Evolutionary conservation across 2,888 invertebrate species (phyloP), one percentile per base, ranked within the genome.

Genomic region (Smittia aterrima): DNA sequence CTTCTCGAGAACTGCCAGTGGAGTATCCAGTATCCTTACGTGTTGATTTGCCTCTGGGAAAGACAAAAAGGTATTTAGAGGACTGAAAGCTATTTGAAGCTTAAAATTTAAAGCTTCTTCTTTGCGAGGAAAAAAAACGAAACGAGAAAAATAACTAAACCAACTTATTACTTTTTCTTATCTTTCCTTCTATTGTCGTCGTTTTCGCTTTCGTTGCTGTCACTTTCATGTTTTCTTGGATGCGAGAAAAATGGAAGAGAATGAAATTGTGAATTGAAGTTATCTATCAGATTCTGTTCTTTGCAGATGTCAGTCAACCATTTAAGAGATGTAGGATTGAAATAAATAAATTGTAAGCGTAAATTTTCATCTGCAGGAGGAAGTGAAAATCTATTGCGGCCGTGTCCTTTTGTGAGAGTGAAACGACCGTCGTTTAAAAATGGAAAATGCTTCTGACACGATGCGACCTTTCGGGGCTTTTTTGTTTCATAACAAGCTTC

Each of bases 21-120:
- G 89, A 89, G 78, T 90, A 89, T 11, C 89, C 89, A 0, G 89
- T 89, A 78, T 90, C 90, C 80, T 89, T 89, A 9, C 86, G 81
- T 1, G 79, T 78, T 25, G 22, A 70, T 73, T 67, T 53, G 18
- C 25, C 41, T 53, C 47, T 67, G 13, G 47, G 25, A 41, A 25
- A 11, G 47, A 47, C n/a, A 11, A 47, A 47, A n/a, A 38, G 4
- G 4, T 38, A 38, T 38, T 38, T 38, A 38, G n/a, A n/a, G n/a
- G n/a, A n/a, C n/a, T n/a, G n/a, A n/a, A 16, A n/a, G 22, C 18
- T 53, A 22, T n/a, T 20, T 40, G 40, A 11, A 38, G 16, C 32
- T 9, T 32, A 6, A 3, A 13, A 20, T 16, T 22, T 71, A 1
- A 71, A 81, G 80, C 38, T 80, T 82, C 73, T 80, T 81, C 74